Base-by-base conservation (phyloP, 2,113 vertebrate species). In the Hippocampus mohnikei region DNA sequence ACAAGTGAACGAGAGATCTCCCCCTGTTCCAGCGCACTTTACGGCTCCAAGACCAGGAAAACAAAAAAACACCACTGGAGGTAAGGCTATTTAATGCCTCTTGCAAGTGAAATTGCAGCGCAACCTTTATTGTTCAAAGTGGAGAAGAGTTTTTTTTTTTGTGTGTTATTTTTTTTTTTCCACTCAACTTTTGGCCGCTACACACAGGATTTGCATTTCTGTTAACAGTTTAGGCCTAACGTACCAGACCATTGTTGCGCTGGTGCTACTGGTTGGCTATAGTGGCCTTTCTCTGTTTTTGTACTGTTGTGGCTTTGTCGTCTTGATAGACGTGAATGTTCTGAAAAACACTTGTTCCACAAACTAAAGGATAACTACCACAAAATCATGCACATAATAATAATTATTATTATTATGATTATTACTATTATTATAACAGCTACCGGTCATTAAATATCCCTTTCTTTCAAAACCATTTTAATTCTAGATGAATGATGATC, bases 1-100 rank as follows among this genome's bases (percentile, higher is more conserved):
- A 86, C 86, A 91, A 90, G 90, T 89, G 87, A 91, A 86, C 83
- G 83, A 81, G 83, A 90, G 85, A 82, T 84, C 85, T 82, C 79
- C 67, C 82, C 75, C 75, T 75, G 84, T 85, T 80, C 86, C 88
- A 91, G 84, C 75, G 81, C 87, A 90, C 84, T 85, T 89, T 86
- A 79, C 73, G 70, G 80, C 79, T 84, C 80, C 76, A 85, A 81
- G 81, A 77, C 79, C 70, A 81, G 87, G 76, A 81, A 63, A 70
- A 80, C 80, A 65, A 71, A 81, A 16, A 8, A 2, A 79, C 81
- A 84, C 79, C 75, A 67, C 85, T 82, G 71, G 87, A 93, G 90
- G 91, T 93, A 92, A 92, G 91, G 73, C 81, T 77, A 83, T 87
- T 81, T 78, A 77, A 84, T 81, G 81, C 79, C 88, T 90, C 77